These are phyloP conservation scores for Leptodactylus fuscus DNA, from an alignment of 2,113 vertebrate species.

Conservation along the genomic window DNA sequence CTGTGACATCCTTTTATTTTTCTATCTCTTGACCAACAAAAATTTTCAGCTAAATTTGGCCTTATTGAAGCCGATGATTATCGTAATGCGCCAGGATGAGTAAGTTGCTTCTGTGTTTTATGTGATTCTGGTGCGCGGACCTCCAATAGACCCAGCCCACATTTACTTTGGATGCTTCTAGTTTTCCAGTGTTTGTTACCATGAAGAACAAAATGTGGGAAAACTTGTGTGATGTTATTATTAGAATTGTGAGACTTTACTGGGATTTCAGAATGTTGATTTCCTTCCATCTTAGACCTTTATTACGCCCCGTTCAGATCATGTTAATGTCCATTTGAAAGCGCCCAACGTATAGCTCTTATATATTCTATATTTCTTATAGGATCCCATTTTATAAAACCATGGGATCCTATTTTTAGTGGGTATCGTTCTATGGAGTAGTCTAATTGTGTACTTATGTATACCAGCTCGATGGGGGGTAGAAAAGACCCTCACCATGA, in stretches of 20 bases:
- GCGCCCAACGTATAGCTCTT: too few relatives aligned
- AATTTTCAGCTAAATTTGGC: not conserved
- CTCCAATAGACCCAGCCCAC: not conserved
- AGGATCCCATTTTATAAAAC: too few relatives aligned
- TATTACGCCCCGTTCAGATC: too few relatives aligned
- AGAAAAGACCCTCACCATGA: too few relatives aligned
- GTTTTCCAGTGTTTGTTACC: not conserved
- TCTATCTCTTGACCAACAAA: not conserved
- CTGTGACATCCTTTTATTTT: not conserved
- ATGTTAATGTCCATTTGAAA: too few relatives aligned
- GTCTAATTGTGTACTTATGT: too few relatives aligned
- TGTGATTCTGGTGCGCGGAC: not conserved
- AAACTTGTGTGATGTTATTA: conserved; percentile 8
- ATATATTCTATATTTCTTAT: too few relatives aligned
- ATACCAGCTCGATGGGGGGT: too few relatives aligned
- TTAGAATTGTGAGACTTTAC: not conserved
- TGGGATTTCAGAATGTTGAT: not conserved
- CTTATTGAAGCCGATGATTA: not conserved
- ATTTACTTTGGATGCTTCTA: not conserved
- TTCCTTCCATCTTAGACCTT: not conserved
- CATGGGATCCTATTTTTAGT: too few relatives aligned
- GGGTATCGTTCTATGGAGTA: too few relatives aligned
- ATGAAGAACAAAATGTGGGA: not conserved
- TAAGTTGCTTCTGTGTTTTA: not conserved
- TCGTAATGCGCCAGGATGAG: not conserved